These are phyloP conservation scores for Ephestia elutella DNA, from an alignment of 1,140 invertebrate species.

Conservation along the genomic window DNA sequence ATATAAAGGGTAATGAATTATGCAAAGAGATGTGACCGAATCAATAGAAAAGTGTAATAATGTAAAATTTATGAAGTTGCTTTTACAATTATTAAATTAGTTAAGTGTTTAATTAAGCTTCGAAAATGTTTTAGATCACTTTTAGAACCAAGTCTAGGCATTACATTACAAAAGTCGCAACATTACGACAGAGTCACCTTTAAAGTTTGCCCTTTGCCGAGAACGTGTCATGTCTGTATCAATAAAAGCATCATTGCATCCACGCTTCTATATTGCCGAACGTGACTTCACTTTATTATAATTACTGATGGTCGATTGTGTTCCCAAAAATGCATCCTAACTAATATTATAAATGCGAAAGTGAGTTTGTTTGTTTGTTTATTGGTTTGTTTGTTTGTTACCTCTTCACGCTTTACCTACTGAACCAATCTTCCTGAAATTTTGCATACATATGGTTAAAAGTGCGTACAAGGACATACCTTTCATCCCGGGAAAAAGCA, in stretches of 20 bases:
- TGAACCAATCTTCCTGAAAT: too few relatives aligned
- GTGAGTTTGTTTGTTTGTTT: constrained; percentile 43
- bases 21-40: too few relatives aligned
- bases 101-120: too few relatives aligned
- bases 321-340: constrained; percentile 65
- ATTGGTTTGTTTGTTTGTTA: constrained; percentile 34
- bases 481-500: too few relatives aligned
- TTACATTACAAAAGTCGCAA: background rate
- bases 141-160: background rate
- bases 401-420: too few relatives aligned
- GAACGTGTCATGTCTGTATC: constrained; percentile 1
- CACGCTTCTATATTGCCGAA: constrained; percentile 30
- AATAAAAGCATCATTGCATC: background rate
- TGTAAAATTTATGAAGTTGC: too few relatives aligned
- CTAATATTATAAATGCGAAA: constrained; percentile 55
- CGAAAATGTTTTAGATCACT: too few relatives aligned
- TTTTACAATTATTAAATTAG: too few relatives aligned
- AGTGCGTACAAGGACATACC: too few relatives aligned
- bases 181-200: constrained; percentile 4
- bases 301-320: constrained; percentile 69
- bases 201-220: background rate
- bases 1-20: too few relatives aligned
- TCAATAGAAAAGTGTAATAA: too few relatives aligned
- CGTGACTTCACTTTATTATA: constrained; percentile 66
- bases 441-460: too few relatives aligned